These are phyloP conservation scores for Oopsacas minuta DNA, from an alignment of 37 sponge, comb jelly and placozoan species.

Conservation along the genomic window DNA sequence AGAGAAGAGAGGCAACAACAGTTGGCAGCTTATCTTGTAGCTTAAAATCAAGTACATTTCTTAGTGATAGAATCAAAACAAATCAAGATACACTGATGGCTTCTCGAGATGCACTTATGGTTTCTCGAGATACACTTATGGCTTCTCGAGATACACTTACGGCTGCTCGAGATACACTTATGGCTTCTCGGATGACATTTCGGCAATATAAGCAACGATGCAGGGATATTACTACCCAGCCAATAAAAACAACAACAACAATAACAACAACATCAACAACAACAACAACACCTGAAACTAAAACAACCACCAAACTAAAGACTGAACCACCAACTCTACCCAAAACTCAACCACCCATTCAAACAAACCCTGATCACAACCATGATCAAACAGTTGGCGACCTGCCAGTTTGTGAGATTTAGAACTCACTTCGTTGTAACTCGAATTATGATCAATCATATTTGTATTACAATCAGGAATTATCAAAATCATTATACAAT, in stretches of 20 bases:
- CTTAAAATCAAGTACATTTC: no score
- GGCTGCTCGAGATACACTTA: no score
- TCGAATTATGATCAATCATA: neutral
- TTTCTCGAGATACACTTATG: no score
- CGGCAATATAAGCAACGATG: no score
- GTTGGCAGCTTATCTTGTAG: no score
- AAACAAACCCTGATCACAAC: neutral
- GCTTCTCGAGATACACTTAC: no score
- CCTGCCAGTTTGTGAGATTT: slow-evolving; percentile 3
- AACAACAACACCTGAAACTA: neutral
- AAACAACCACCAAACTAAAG: neutral
- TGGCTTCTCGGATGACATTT: no score
- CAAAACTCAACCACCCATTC: neutral
- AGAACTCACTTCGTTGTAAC: neutral
- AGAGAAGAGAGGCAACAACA: no score
- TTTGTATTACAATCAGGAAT: neutral
- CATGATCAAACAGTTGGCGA: neutral
- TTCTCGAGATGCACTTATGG: no score
- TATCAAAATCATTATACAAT: neutral
- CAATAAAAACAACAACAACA: no score
- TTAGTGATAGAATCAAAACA: neutral
- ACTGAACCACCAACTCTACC: neutral
- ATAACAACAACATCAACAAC: no score
- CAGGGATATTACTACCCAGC: no score
- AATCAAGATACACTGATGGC: neutral